These are phyloP conservation scores for Hemichromis elongatus DNA, from an alignment of 2,113 vertebrate genomes.

Conservation along the genomic window DNA sequence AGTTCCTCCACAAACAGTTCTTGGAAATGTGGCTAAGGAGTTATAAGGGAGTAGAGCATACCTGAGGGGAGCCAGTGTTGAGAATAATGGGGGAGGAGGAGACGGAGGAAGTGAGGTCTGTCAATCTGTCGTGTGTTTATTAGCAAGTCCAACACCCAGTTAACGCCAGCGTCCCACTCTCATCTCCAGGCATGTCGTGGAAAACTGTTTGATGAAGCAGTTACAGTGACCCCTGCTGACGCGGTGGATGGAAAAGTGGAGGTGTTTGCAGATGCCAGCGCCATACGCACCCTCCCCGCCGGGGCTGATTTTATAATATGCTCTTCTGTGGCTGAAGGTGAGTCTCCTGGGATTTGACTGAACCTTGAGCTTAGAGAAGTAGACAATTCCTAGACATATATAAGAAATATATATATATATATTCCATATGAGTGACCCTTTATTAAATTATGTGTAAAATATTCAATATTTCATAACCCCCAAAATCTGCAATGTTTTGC, in stretches of 20 bases:
- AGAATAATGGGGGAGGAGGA: neutral
- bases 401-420: too few species aligned
- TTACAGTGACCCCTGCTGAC: constrained; percentile 65
- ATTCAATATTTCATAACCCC: neutral
- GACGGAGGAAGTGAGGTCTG: neutral
- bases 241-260: constrained; percentile 49
- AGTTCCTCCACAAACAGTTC: neutral
- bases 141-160: neutral
- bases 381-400: too few species aligned
- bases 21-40: neutral
- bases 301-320: constrained; percentile 97
- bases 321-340: constrained; percentile 94
- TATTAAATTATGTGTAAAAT: neutral
- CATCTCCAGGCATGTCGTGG: constrained; percentile 84
- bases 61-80: neutral
- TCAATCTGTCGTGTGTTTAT: neutral
- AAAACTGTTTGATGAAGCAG: constrained; percentile 80
- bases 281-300: constrained; percentile 81
- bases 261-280: constrained; percentile 80
- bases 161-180: neutral
- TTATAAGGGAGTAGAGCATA: neutral
- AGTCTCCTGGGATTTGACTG: neutral
- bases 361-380: neutral
- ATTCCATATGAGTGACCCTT: neutral
- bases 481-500: neutral